A percentile compares a stretch with the other conserved stretches of the same genome.
Evolutionary conservation across 1,140 invertebrate species (phyloP).

Genomic region (Yoshiicerus persimilis): DNA sequence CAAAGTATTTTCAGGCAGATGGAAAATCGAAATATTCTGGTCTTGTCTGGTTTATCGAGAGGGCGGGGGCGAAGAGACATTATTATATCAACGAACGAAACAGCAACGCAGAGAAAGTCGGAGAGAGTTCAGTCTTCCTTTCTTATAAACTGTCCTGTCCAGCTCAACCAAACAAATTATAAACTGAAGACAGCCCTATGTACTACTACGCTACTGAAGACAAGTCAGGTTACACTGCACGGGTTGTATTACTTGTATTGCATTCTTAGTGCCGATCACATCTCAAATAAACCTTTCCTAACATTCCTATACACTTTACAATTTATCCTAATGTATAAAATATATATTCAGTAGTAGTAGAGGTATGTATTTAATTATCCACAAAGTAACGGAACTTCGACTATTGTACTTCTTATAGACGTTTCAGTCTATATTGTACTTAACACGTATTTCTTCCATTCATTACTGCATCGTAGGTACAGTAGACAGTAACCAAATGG

Average conservation of each 20-base stretch:
- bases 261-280: not conserved
- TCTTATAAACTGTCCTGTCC: not conserved
- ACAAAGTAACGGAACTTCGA: not conserved
- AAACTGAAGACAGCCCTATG: not conserved
- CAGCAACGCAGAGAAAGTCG: not conserved
- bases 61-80: not conserved
- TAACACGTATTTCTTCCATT: not conserved
- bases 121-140: not conserved
- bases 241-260: not conserved
- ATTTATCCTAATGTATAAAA: not conserved
- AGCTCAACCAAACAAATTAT: not conserved
- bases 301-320: not conserved
- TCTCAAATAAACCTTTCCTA: not conserved
- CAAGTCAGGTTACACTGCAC: not conserved
- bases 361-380: too few species aligned
- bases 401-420: not conserved
- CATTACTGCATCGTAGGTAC: not conserved
- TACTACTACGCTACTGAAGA: not conserved
- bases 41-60: not conserved
- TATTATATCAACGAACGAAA: not conserved
- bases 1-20: not conserved
- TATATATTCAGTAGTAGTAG: too few species aligned
- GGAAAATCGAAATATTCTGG: not conserved
- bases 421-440: not conserved
- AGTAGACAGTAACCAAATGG: too few species aligned